phyloP scores from a whole-genome alignment of 2,113 vertebrate species.

The Smithornis capensis region DNA sequence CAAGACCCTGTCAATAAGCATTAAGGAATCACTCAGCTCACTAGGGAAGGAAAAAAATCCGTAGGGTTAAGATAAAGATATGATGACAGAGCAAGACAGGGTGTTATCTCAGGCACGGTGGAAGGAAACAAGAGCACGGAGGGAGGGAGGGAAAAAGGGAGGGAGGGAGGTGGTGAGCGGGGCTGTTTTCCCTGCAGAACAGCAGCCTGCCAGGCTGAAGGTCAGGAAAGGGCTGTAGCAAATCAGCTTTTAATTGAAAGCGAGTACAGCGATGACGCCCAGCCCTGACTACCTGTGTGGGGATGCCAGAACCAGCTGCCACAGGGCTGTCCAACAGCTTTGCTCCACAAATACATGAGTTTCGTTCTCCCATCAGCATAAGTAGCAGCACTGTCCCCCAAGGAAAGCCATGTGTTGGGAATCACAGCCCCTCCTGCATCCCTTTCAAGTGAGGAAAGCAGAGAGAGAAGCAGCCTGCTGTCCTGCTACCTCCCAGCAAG shows the following conservation, averaged over 20 bases:
- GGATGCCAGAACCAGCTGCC: background rate
- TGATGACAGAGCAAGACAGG: conserved; percentile 49
- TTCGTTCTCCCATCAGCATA: background rate
- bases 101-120: background rate
- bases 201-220: conserved; percentile 16
- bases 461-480: background rate
- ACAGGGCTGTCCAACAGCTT: background rate
- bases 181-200: background rate
- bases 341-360: fast-evolving
- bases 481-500: background rate
- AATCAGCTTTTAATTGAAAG: conserved; percentile 40
- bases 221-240: conserved; percentile 13
- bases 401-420: background rate
- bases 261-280: background rate
- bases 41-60: conserved; percentile 4
- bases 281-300: background rate
- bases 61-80: conserved; percentile 51
- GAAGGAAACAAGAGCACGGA: background rate
- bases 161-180: background rate
- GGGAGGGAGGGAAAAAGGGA: background rate
- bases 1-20: conserved; percentile 29
- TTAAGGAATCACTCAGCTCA: conserved; percentile 10
- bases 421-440: background rate
- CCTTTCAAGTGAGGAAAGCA: background rate
- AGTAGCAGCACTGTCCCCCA: background rate